Evolutionary conservation across 2,113 vertebrate species (phyloP).

Genomic region (Galeopterus variegatus): DNA sequence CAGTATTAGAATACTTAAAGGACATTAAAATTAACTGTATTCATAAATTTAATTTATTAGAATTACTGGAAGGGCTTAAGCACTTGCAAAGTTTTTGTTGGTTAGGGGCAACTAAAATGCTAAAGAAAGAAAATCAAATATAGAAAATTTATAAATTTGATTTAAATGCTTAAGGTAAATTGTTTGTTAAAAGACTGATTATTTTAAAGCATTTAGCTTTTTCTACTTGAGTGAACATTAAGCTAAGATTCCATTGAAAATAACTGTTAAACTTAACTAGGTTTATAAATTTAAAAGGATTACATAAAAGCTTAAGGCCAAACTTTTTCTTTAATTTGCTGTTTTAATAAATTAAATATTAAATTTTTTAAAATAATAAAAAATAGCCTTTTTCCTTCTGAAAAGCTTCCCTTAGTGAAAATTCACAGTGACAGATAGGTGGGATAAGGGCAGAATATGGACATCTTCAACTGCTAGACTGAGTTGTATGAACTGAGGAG

Average conservation of each 20-base stretch:
- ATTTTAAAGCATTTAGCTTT: background rate
- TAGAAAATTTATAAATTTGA: too few relatives aligned
- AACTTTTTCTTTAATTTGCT: slow-evolving; percentile 29
- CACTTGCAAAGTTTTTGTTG: background rate
- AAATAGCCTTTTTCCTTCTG: background rate
- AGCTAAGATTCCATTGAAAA: background rate
- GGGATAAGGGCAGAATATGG: background rate
- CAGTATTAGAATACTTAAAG: background rate
- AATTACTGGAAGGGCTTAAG: background rate
- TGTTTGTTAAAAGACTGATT: background rate
- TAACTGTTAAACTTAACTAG: background rate
- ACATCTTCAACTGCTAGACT: background rate
- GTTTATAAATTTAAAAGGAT: background rate
- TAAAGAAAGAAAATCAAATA: background rate
- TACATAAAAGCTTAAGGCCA: slow-evolving; percentile 19
- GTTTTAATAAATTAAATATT: slow-evolving; percentile 40
- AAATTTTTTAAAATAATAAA: background rate
- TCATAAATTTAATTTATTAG: background rate
- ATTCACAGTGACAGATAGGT: background rate
- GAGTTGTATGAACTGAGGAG: too few relatives aligned
- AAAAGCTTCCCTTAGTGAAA: background rate
- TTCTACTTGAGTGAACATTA: background rate
- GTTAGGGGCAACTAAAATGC: background rate
- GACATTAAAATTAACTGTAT: background rate
- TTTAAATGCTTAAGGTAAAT: background rate